A percentile compares a stretch with the other conserved stretches of the same genome.
Evolutionary conservation across 1,140 invertebrate species (phyloP).

Genomic region (Agraylea sexmaculata): DNA sequence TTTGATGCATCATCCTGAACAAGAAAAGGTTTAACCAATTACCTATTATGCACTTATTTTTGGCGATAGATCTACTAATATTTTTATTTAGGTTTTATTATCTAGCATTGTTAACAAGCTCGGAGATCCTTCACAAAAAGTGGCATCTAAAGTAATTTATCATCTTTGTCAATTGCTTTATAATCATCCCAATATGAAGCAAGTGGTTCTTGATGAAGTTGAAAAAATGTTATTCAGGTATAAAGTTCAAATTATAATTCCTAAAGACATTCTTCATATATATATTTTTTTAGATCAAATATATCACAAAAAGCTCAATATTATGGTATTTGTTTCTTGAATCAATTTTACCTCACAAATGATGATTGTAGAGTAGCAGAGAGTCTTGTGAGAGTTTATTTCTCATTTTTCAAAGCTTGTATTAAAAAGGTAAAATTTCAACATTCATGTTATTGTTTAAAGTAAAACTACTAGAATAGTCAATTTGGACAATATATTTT

Average conservation of each 20-base stretch:
- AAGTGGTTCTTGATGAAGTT: conserved; percentile 73
- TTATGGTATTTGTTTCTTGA: conserved; percentile 86
- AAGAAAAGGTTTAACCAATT: conserved; percentile 57
- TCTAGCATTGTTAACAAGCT: conserved; percentile 85
- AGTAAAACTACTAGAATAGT: too few relatives aligned
- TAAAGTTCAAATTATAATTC: not conserved
- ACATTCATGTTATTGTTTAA: conserved; percentile 7
- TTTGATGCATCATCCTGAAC: conserved; percentile 72
- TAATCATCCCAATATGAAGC: conserved; percentile 87
- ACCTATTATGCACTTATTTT: conserved; percentile 6
- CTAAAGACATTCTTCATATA: conserved; percentile 19
- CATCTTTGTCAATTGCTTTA: conserved; percentile 75
- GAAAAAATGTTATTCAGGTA: conserved; percentile 78
- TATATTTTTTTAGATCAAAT: conserved; percentile 48
- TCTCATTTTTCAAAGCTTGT: conserved; percentile 89
- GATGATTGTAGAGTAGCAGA: conserved; percentile 67
- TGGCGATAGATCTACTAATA: conserved; percentile 9
- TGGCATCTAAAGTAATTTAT: conserved; percentile 78
- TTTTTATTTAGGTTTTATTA: conserved; percentile 55
- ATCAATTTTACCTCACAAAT: conserved; percentile 61
- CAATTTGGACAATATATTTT: too few relatives aligned
- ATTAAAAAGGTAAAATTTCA: conserved; percentile 55
- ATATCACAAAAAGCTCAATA: conserved; percentile 78
- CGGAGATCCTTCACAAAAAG: conserved; percentile 80
- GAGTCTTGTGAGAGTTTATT: conserved; percentile 82